Base-by-base conservation (phyloP, 2,797 vertebrate genomes). In the Crenuchus spilurus region DNA sequence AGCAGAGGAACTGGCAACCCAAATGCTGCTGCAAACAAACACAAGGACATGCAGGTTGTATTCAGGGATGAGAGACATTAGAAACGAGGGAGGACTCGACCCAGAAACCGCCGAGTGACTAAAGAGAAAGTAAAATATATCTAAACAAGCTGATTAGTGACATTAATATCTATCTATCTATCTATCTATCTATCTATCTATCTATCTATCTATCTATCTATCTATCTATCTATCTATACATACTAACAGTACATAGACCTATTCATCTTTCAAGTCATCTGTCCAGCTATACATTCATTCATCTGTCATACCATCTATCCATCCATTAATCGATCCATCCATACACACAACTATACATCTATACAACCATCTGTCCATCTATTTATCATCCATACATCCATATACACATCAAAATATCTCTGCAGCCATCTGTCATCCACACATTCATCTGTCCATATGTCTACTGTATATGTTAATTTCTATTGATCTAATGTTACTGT, bases 1-100 rank as follows among this genome's bases (percentile, higher is more conserved):
- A 71, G 16, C 26, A 48, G 28, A 72, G 83, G 84, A 72, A 92
- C 57, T 87, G 80, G 58, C 65, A 72, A 28, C 30, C 77, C 22
- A 3, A 28, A 16, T 33, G 28, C 57, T 37, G 55, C 31, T 18
- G 18, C n/a, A n/a, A n/a, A n/a, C n/a, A n/a, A n/a, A 9, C 24
- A 28, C 49, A 72, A 55, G 74, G 42, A 57, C 66, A 39, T 60
- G 70, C 52, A 57, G 71, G 58, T 78, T 77, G 73, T 73, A 66
- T 77, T 52, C 68, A 77, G 78, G 69, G 57, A 42, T 48, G 72
- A 73, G 46, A 69, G 48, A 63, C 64, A 63, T 69, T 78, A 62
- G 14, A 33, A 49, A 57, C 18, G n/a, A 49, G 70, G 70, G 51
- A 65, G 55, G 64, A 14, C 64, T 78, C 55, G 70, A 78, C 76